Conservation (phyloP, 2,888 invertebrate genomes). For the Lumbricus terrestris region DNA sequence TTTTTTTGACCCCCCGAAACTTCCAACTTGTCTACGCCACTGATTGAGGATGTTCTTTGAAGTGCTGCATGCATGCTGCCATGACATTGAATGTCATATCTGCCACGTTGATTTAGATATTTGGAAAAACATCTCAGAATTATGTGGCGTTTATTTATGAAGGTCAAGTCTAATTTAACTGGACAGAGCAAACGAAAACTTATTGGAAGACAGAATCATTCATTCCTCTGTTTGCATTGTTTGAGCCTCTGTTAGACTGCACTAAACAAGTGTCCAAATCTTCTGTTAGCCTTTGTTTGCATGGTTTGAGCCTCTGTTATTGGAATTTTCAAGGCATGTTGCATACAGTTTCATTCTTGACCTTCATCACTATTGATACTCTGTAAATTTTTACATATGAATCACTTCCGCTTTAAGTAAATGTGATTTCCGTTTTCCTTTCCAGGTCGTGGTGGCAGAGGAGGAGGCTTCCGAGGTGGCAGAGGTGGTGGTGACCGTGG, state of each 20-base stretch:
- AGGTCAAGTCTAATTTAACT: too few relatives aligned
- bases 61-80: background rate
- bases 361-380: background rate
- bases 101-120: background rate
- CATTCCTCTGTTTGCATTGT: too few relatives aligned
- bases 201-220: too few relatives aligned
- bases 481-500: conserved; percentile 64
- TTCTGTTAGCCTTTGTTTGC: background rate
- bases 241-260: too few relatives aligned
- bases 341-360: background rate
- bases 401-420: background rate
- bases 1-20: too few relatives aligned
- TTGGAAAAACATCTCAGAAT: too few relatives aligned
- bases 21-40: too few relatives aligned
- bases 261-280: too few relatives aligned
- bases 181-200: too few relatives aligned
- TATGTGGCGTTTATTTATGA: too few relatives aligned
- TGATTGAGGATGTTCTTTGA: background rate
- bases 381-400: background rate
- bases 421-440: background rate
- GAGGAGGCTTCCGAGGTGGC: conserved; percentile 63
- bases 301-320: background rate
- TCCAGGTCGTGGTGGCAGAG: conserved; percentile 55
- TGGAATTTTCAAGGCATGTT: background rate
- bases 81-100: background rate